These are phyloP conservation scores for Casuarius casuarius DNA, from an alignment of 2,113 vertebrate species.

Conservation along the genomic window DNA sequence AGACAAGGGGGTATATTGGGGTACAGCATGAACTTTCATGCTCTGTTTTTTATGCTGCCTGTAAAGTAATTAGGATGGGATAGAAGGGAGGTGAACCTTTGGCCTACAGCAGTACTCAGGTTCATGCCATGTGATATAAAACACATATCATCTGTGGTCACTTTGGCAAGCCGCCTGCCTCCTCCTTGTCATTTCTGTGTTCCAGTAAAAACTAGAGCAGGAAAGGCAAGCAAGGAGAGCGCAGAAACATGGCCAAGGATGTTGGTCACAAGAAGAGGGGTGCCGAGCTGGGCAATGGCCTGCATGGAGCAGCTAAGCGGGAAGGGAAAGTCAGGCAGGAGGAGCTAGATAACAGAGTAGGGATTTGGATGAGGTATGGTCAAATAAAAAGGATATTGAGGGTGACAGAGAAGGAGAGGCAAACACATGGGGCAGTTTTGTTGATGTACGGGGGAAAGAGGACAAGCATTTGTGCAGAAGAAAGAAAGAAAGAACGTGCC, in stretches of 20 bases:
- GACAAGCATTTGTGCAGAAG: background rate
- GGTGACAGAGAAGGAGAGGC: background rate
- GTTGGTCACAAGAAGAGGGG: background rate
- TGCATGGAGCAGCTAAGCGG: background rate
- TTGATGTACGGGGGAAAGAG: background rate
- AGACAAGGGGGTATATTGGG: background rate
- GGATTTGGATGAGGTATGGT: background rate
- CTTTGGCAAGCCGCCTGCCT: background rate
- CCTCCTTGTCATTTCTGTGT: background rate
- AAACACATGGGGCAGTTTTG: background rate
- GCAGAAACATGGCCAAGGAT: background rate
- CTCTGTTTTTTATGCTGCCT: background rate
- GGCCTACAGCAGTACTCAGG: background rate
- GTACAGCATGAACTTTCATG: background rate
- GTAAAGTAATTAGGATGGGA: background rate
- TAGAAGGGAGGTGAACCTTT: background rate
- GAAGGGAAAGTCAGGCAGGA: background rate
- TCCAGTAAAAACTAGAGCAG: background rate
- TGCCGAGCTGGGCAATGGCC: no score
- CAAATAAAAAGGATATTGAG: background rate
- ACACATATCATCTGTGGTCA: background rate
- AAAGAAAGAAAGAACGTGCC: background rate
- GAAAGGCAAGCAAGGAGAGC: background rate
- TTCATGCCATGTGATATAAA: background rate
- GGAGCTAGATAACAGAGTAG: background rate